Evolutionary conservation across 2,797 vertebrate genomes (phyloP).

Genomic region (Siniperca undulata): DNA sequence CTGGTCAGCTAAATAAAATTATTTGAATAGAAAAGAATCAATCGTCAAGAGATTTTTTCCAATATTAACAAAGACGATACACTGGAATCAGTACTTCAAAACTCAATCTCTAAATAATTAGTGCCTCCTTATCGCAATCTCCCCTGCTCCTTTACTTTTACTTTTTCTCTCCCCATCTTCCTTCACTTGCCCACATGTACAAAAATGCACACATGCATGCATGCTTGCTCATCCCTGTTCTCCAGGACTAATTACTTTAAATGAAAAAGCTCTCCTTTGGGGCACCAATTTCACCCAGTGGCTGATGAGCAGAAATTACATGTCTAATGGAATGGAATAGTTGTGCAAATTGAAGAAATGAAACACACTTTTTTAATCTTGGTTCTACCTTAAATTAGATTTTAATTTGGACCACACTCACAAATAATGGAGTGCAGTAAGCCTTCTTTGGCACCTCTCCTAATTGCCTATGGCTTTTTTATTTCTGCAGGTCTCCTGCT

Average conservation of each 20-base stretch:
- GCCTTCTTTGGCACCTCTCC: conserved; percentile 63
- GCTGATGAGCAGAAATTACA: conserved; percentile 93
- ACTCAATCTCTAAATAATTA: conserved; percentile 36
- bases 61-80: conserved; percentile 22
- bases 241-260: conserved; percentile 88
- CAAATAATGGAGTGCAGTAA: conserved; percentile 74
- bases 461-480: conserved; percentile 74
- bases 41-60: conserved; percentile 10
- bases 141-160: background rate
- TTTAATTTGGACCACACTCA: conserved; percentile 80
- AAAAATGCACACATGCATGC: conserved; percentile 51
- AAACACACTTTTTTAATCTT: conserved; percentile 70
- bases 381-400: conserved; percentile 79
- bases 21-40: conserved; percentile 26
- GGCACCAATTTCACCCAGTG: conserved; percentile 83
- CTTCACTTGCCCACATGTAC: conserved; percentile 25
- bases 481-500: conserved; percentile 62
- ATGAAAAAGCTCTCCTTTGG: conserved; percentile 83
- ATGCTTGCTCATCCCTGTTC: conserved; percentile 72
- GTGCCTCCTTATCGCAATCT: conserved; percentile 19
- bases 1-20: conserved; percentile 9
- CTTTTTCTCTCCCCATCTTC: conserved; percentile 20
- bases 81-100: conserved; percentile 43
- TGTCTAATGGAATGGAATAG: conserved; percentile 89
- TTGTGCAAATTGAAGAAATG: conserved; percentile 82